Evolutionary conservation across 1,140 invertebrate genomes (phyloP).

Genomic region (Cylas formicarius): DNA sequence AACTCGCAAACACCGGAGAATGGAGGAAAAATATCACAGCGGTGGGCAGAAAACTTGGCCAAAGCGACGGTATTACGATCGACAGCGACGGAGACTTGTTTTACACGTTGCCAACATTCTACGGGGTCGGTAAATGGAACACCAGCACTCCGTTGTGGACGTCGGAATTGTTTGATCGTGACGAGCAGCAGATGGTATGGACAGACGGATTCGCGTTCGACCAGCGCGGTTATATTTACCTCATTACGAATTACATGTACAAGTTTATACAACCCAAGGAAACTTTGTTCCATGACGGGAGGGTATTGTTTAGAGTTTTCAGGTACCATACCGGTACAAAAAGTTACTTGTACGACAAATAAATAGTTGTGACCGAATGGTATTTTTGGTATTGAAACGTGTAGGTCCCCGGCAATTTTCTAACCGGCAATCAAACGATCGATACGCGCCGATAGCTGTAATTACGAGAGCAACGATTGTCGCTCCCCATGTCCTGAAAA

Average conservation of each 20-base stretch:
- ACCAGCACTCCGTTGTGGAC: slow-evolving; percentile 42
- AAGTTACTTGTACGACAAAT: slow-evolving; percentile 55
- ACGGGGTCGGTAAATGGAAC: slow-evolving; percentile 61
- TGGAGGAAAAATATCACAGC: slow-evolving; percentile 43
- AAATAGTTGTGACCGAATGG: too few relatives aligned
- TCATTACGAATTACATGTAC: slow-evolving; percentile 58
- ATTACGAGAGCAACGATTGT: too few relatives aligned
- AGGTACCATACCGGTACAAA: slow-evolving; percentile 44
- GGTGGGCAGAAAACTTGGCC: slow-evolving; percentile 54
- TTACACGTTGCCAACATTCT: slow-evolving; percentile 56
- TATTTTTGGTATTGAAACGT: too few relatives aligned
- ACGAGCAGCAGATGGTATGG: slow-evolving; percentile 61
- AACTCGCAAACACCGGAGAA: slow-evolving; percentile 35
- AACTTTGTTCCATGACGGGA: slow-evolving; percentile 19
- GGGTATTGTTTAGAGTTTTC: slow-evolving; percentile 38
- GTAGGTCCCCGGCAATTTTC: too few relatives aligned
- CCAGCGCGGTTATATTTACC: slow-evolving; percentile 53
- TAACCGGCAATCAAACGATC: too few relatives aligned
- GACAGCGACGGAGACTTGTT: slow-evolving; percentile 57
- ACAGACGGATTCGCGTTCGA: slow-evolving; percentile 64
- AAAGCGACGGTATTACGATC: slow-evolving; percentile 55
- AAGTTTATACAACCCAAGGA: slow-evolving; percentile 43
- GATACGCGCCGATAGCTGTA: too few relatives aligned
- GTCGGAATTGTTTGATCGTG: slow-evolving; percentile 53
- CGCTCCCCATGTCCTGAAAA: too few relatives aligned